A percentile compares a stretch with the other conserved stretches of the same genome.
phyloP scores from a whole-genome alignment of 2,888 invertebrate genomes.

The Panzeria rudis region DNA sequence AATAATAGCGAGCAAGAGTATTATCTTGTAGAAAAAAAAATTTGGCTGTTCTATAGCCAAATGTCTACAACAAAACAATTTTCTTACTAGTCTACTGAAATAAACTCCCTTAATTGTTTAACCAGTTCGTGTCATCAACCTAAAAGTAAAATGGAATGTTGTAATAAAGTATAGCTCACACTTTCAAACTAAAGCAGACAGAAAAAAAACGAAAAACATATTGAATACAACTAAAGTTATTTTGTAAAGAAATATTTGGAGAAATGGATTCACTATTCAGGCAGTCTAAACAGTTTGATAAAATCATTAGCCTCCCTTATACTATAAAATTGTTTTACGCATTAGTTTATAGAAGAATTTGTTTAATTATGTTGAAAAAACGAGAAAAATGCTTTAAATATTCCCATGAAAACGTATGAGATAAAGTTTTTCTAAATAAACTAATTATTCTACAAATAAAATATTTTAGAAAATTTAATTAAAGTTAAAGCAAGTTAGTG shows the following conservation, averaged over 20 bases:
- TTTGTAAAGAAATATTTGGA: background rate
- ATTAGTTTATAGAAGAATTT: background rate
- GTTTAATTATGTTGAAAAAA: background rate
- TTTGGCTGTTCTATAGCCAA: background rate
- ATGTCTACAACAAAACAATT: background rate
- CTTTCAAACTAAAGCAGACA: background rate
- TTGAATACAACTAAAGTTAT: background rate
- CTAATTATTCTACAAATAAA: too few species aligned
- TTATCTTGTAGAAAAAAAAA: background rate
- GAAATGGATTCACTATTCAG: background rate
- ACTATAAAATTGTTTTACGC: background rate
- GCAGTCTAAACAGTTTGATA: background rate
- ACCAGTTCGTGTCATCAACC: constrained; percentile 61
- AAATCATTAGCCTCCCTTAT: background rate
- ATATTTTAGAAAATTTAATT: too few species aligned
- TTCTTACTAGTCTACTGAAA: background rate
- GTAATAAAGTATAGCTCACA: constrained; percentile 28
- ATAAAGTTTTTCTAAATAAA: too few species aligned
- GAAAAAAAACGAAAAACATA: background rate
- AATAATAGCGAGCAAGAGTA: background rate
- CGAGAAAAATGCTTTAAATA: too few species aligned
- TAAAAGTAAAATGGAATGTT: constrained; percentile 41
- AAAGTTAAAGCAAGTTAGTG: too few species aligned
- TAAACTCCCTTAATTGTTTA: constrained; percentile 40
- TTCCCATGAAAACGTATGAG: too few species aligned